Conservation (phyloP, 1,140 invertebrate species). For the Sinella curviseta region DNA sequence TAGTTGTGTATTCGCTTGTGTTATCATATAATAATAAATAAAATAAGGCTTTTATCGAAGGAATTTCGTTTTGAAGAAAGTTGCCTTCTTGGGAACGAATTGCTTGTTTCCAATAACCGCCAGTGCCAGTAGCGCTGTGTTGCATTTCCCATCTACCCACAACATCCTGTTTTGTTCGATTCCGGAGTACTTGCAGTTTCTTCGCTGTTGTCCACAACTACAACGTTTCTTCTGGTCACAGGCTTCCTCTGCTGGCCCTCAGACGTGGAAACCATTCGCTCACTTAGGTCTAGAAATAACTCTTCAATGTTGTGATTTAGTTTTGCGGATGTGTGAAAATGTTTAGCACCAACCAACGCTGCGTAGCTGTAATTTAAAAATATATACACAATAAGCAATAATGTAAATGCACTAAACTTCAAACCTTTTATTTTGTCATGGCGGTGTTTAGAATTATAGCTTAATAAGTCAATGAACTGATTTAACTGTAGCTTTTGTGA, state of each 20-base stretch:
- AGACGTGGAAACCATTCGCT: constrained; percentile 65
- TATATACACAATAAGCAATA: neutral
- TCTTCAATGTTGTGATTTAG: constrained; percentile 89
- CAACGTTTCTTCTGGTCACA: constrained; percentile 59
- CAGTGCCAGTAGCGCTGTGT: too few species aligned
- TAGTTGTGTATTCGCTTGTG: too few species aligned
- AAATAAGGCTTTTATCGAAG: too few species aligned
- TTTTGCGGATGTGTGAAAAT: constrained; percentile 95
- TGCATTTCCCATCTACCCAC: constrained; percentile 53
- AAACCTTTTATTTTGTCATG: too few species aligned
- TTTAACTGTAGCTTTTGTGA: too few species aligned
- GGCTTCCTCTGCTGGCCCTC: constrained; percentile 54
- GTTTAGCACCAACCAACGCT: constrained; percentile 85
- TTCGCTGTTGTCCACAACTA: constrained; percentile 63
- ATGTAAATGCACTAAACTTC: neutral
- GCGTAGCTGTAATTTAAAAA: constrained; percentile 70
- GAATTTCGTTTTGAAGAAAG: too few species aligned
- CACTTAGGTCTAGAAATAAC: constrained; percentile 83
- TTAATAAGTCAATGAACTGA: too few species aligned
- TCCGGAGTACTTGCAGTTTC: constrained; percentile 53
- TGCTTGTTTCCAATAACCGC: too few species aligned
- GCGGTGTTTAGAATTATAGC: too few species aligned
- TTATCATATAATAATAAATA: too few species aligned
- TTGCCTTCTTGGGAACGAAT: too few species aligned
- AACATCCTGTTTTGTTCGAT: constrained; percentile 53